Evolutionary conservation across 1,140 invertebrate species (phyloP), one percentile per base, ranked within the genome.

Genomic region (honey bee (Apis mellifera)): DNA sequence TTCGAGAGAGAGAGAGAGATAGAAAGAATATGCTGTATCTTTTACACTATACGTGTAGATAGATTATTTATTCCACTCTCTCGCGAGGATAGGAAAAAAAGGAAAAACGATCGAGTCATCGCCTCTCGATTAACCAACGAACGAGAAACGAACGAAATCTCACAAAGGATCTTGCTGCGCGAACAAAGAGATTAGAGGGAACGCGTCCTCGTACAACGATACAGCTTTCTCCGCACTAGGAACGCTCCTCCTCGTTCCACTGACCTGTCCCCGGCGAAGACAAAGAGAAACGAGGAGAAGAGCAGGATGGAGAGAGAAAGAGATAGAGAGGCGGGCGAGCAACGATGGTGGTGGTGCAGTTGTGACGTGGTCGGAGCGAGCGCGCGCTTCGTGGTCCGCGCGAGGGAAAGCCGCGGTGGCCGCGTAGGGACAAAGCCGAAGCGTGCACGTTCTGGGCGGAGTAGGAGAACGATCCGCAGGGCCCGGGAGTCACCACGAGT

Each of bases 391-490:
- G 32, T 19, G 5, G 42, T 7, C 42, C 32, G 32, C 64, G 71
- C 57, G 60, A 72, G 59, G 70, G 52, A 32, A 69, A 62, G 23
- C n/a, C 54, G 11, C 54, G 77, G 21, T 65, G 74, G 78, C 85
- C 48, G 42, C 32, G 12, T 7, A 71, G 71, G 83, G 78, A 83
- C 77, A 86, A 89, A 83, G 80, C 83, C 75, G 66, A 77, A 86
- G 85, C 74, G 92, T 93, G 92, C 91, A 93, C 84, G 86, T 93
- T 91, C 89, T 92, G 93, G 93, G 92, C 92, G 92, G 92, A 89
- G 88, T 88, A 86, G 78, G 66, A 86, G 82, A 87, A 74, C 87
- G 85, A 90, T 92, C 86, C 89, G 77, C 69, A 86, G 85, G 87
- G 90, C 88, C 88, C 86, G 91, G 90, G 89, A 92, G 92, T 92